These are phyloP conservation scores for Tenebrosternarchus preto DNA, from an alignment of 2,113 vertebrate species.

Conservation along the genomic window DNA sequence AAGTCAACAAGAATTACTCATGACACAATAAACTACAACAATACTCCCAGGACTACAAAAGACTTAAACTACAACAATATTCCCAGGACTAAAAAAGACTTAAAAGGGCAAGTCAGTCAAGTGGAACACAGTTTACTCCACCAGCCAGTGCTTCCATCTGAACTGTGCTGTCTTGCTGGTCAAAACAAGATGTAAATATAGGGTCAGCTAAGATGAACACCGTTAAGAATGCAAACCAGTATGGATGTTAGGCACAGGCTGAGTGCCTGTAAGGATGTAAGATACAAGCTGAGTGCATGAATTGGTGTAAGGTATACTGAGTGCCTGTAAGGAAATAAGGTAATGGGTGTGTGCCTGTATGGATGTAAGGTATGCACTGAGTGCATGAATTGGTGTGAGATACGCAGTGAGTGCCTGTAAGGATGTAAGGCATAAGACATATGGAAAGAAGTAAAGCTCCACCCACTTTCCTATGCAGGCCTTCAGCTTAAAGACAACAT, in stretches of 20 bases:
- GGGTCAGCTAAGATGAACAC: neutral
- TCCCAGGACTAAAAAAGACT: constrained; percentile 63
- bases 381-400: too few relatives aligned
- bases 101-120: constrained; percentile 60
- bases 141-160: constrained; percentile 14
- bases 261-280: neutral
- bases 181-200: constrained; percentile 41
- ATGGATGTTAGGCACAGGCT: too few relatives aligned
- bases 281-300: too few relatives aligned
- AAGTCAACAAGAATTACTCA: constrained; percentile 76
- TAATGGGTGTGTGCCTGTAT: too few relatives aligned
- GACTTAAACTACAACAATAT: too few relatives aligned
- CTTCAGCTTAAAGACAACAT: too few relatives aligned
- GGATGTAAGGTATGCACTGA: too few relatives aligned
- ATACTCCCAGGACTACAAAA: constrained; percentile 64
- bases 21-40: constrained; percentile 74
- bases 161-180: constrained; percentile 26
- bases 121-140: constrained; percentile 54
- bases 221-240: too few relatives aligned
- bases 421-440: too few relatives aligned
- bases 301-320: too few relatives aligned
- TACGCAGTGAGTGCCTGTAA: neutral
- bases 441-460: constrained; percentile 2
- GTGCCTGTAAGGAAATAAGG: too few relatives aligned
- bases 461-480: neutral